Percentiles rank a stretch among this genome's conserved stretches.
Evolutionary conservation across 1,140 invertebrate species (phyloP).

Genomic region (Dysdera silvatica): DNA sequence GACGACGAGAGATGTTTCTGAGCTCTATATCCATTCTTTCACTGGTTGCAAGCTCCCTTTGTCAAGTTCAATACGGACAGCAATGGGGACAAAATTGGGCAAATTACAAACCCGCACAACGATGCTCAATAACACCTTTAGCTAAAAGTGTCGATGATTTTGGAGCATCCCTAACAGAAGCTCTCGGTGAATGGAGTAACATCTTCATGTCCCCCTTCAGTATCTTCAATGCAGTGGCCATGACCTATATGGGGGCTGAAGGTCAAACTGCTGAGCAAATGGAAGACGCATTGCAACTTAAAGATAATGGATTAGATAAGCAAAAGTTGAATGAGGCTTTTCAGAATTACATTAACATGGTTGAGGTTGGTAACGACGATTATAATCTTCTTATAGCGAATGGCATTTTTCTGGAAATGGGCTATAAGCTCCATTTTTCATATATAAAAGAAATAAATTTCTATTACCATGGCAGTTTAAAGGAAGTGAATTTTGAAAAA

Average conservation of each 20-base stretch:
- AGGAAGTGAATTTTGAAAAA: conserved; percentile 55
- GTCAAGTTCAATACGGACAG: too few relatives aligned
- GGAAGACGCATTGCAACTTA: conserved; percentile 11
- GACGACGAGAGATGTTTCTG: too few relatives aligned
- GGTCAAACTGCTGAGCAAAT: conserved; percentile 34
- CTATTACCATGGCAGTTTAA: conserved; percentile 48
- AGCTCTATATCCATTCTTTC: too few relatives aligned
- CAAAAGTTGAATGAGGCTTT: conserved; percentile 5
- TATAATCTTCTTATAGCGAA: conserved; percentile 40
- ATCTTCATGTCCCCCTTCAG: conserved; percentile 38
- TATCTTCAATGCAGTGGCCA: conserved; percentile 35
- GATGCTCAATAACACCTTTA: too few relatives aligned
- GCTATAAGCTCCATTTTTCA: background rate
- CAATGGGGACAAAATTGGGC: too few relatives aligned
- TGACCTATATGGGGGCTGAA: conserved; percentile 36
- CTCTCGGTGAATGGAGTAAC: conserved; percentile 28
- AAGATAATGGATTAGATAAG: background rate
- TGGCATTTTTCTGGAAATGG: conserved; percentile 11
- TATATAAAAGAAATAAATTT: background rate
- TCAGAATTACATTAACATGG: background rate
- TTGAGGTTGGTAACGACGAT: conserved; percentile 31
- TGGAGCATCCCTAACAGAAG: too few relatives aligned
- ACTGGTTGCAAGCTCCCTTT: too few relatives aligned
- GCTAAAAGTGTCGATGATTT: too few relatives aligned
- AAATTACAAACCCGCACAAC: too few relatives aligned